Base-by-base conservation (phyloP, 2,797 vertebrate genomes). In the Eospalax fontanierii region DNA sequence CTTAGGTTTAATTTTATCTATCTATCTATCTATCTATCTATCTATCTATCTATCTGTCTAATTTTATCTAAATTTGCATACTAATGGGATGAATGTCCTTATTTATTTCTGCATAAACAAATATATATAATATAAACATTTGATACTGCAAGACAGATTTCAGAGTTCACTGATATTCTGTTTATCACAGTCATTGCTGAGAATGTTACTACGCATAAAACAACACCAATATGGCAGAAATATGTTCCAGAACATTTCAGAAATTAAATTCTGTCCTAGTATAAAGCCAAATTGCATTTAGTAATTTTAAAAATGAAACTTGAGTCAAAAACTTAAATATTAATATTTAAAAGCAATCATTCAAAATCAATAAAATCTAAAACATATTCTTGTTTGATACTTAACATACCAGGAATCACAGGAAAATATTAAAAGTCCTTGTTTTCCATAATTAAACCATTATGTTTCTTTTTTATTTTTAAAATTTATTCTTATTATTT, bases 181-280 rank as follows among this genome's bases (percentile, higher is more conserved):
- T 38, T 71, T 85, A 35, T 70, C 35, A 85, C 54, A 85, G 46
- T 57, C 59, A 80, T 46, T 71, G 50, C 66, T 85, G 66, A 57
- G 66, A 71, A 71, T 71, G 54, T 19, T 38, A 26, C 18, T 87
- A 26, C 28, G 83, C 14, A 85, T 5, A 46, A 46, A 46, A 46
- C 46, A 46, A 11, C 11, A 46, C 46, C 46, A 28, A 85, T 26
- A 71, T 38, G 83, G 65, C 66, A 85, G 66, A 85, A 71, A 70
- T 54, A 70, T 38, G 46, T 71, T 85, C 68, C 54, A 46, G 65
- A 85, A 71, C 66, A 57, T 85, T 8, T 71, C 70, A 24, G 83
- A 54, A 85, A 85, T 85, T 85, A 54, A 71, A 85, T 85, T 85
- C n/a, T 71, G 66, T 28, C 46, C 46, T 71, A 85, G 54, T 71